Conservation (phyloP, 1,140 invertebrate genomes). For the Steinernema feltiae region DNA sequence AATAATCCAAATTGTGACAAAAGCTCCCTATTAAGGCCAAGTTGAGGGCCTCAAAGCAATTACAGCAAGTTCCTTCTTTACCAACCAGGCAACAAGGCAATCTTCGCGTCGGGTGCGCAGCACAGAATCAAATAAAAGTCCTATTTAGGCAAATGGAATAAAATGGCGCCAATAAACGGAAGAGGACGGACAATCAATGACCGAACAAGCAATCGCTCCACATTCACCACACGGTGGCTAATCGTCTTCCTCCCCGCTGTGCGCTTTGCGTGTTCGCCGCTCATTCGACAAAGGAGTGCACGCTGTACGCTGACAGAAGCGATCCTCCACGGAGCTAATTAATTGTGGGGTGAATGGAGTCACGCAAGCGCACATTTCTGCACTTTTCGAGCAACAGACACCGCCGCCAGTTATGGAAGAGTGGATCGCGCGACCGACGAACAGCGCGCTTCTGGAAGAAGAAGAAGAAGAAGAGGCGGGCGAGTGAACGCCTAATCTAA, state of each 20-base stretch:
- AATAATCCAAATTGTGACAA: no score
- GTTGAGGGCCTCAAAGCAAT: no score
- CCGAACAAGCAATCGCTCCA: background rate
- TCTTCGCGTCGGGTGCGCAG: no score
- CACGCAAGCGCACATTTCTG: background rate
- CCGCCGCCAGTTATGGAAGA: background rate
- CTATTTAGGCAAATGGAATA: slow-evolving; percentile 10
- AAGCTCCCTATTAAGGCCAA: no score
- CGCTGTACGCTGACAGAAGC: no score
- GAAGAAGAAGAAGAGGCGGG: no score
- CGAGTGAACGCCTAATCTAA: background rate
- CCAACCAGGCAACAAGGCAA: no score
- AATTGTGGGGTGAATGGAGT: background rate
- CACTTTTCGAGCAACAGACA: no score
- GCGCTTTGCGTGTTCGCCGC: background rate
- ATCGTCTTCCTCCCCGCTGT: background rate
- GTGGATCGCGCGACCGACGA: no score
- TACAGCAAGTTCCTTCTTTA: no score
- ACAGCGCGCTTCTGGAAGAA: background rate
- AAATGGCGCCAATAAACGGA: background rate
- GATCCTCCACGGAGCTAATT: no score
- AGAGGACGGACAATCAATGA: background rate
- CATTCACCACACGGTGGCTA: background rate
- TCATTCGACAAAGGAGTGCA: background rate
- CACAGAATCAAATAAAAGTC: background rate